Percentiles rank a stretch among this genome's conserved stretches.
phyloP scores from a whole-genome alignment of 1,140 invertebrate species.

The Eriocheir sinensis region DNA sequence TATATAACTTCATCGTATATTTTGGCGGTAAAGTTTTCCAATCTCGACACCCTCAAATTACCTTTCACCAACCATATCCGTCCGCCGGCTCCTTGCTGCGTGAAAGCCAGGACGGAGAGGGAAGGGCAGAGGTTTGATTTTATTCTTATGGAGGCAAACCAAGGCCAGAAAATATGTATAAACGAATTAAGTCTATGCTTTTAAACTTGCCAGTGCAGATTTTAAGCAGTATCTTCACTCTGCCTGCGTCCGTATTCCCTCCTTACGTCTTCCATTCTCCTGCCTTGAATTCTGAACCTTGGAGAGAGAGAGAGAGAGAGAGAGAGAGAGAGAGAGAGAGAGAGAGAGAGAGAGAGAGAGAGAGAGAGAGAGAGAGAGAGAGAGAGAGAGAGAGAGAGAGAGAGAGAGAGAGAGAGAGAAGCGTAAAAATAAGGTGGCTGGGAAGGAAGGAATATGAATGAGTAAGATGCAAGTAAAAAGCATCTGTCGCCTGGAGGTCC shows the following conservation, averaged over 20 bases:
- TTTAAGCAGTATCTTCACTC: too few species aligned
- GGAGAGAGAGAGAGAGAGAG: neutral
- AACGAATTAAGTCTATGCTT: neutral
- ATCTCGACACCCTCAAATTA: neutral
- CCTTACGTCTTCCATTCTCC: too few species aligned
- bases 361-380: slow-evolving; percentile 20
- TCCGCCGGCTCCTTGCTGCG: neutral
- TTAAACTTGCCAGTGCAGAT: too few species aligned
- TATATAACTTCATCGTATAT: neutral
- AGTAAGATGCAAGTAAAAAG: too few species aligned
- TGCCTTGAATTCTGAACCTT: too few species aligned
- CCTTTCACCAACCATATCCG: neutral
- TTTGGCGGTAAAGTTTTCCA: neutral
- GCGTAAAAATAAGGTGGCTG: neutral
- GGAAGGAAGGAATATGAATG: neutral
- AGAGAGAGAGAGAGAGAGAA: slow-evolving; percentile 13
- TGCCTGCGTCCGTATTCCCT: neutral
- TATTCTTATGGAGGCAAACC: neutral
- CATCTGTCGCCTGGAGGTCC: too few species aligned
- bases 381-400: slow-evolving; percentile 18
- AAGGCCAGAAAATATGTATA: neutral
- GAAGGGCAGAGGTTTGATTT: too few species aligned
- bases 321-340: neutral
- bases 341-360: neutral
- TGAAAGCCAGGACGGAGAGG: too few species aligned